phyloP scores from a whole-genome alignment of 2,888 invertebrate species.

The Mimas tiliae region DNA sequence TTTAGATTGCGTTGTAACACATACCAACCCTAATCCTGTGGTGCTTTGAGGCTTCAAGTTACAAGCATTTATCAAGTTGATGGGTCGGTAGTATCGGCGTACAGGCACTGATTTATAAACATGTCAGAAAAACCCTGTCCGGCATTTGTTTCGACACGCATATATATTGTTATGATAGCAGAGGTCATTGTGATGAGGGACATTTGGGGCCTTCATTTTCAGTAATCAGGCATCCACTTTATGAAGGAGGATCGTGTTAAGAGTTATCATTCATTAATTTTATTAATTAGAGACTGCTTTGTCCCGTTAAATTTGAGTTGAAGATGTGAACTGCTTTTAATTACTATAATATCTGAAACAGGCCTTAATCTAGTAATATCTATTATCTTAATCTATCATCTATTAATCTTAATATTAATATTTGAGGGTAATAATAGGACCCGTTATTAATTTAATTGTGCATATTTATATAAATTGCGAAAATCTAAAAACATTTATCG shows the following conservation, averaged over 20 bases:
- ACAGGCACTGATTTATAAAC: slow-evolving; percentile 67
- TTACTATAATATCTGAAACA: too few species aligned
- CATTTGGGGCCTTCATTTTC: background rate
- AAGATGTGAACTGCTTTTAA: background rate
- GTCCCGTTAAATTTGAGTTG: background rate
- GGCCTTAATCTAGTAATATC: too few species aligned
- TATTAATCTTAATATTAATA: too few species aligned
- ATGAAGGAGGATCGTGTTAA: background rate
- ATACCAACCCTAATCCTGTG: slow-evolving; percentile 34
- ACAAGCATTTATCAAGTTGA: slow-evolving; percentile 74
- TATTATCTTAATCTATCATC: too few species aligned
- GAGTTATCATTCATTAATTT: background rate
- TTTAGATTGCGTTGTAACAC: slow-evolving; percentile 15
- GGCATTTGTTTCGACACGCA: slow-evolving; percentile 19
- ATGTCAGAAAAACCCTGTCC: slow-evolving; percentile 57
- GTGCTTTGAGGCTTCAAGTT: slow-evolving; percentile 60
- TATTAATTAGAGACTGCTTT: background rate
- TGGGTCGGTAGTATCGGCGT: slow-evolving; percentile 65
- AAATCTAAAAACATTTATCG: too few species aligned
- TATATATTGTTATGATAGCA: slow-evolving; percentile 17
- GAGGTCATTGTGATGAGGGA: slow-evolving; percentile 11
- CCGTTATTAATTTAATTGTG: too few species aligned
- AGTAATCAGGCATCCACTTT: background rate
- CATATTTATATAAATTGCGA: too few species aligned
- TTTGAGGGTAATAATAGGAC: too few species aligned